Evolutionary conservation across 2,888 invertebrate species (phyloP).

Genomic region (Hybos culiciformis): DNA sequence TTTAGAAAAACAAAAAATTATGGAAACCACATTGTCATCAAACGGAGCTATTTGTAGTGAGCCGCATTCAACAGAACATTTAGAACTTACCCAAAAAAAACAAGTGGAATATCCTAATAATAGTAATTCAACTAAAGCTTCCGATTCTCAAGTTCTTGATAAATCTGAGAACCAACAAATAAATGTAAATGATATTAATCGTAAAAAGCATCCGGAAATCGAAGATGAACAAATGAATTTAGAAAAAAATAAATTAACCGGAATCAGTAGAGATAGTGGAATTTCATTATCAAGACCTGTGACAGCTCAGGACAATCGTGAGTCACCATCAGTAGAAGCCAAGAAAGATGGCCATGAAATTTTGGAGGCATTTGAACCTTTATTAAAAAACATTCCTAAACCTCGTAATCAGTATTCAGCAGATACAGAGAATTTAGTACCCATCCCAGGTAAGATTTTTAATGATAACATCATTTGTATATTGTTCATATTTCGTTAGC

Average conservation of each 20-base stretch:
- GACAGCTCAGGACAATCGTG: conserved; percentile 25
- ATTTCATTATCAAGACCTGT: conserved; percentile 31
- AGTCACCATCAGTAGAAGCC: conserved; percentile 10
- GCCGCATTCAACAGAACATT: conserved; percentile 32
- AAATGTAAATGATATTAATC: too few species aligned
- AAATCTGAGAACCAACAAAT: not conserved
- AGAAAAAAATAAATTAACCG: conserved; percentile 26
- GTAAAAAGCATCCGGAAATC: not conserved
- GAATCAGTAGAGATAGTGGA: conserved; percentile 31
- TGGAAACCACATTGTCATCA: conserved; percentile 34
- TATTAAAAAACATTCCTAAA: conserved; percentile 32
- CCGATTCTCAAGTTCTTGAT: not conserved
- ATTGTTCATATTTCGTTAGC: too few species aligned
- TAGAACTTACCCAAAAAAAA: conserved; percentile 24
- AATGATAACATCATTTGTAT: too few species aligned
- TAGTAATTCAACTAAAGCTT: not conserved
- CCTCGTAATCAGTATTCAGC: conserved; percentile 13
- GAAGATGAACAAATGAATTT: conserved; percentile 14
- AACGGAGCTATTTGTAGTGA: conserved; percentile 21
- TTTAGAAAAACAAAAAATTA: conserved; percentile 40
- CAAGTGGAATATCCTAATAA: not conserved
- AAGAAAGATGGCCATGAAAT: conserved; percentile 3
- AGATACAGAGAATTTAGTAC: not conserved
- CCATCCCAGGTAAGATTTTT: too few species aligned
- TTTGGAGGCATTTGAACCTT: conserved; percentile 28